Conservation (phyloP, 1,140 invertebrate genomes). For the Drosophila lacteicornis region DNA sequence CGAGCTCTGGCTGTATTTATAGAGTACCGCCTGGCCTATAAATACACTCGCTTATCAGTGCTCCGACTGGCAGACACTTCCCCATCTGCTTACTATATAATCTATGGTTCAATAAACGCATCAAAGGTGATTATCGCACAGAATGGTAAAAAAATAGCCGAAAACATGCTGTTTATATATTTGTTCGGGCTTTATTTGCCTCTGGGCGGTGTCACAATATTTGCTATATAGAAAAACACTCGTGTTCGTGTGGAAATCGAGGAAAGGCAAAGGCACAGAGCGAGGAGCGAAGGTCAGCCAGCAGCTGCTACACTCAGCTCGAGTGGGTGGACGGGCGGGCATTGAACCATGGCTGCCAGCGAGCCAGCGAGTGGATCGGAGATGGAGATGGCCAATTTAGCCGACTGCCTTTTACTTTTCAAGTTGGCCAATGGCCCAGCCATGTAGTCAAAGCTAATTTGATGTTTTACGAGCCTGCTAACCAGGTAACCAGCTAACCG, state of each 20-base stretch:
- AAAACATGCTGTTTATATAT: constrained; percentile 37
- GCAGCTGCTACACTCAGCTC: constrained; percentile 39
- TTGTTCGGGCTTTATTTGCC: constrained; percentile 30
- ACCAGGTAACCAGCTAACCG: constrained; percentile 16
- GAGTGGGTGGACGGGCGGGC: constrained; percentile 48
- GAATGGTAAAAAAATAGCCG: constrained; percentile 23
- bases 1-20: constrained; percentile 30
- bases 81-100: constrained; percentile 16
- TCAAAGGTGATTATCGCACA: constrained; percentile 48
- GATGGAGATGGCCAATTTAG: constrained; percentile 51
- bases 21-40: constrained; percentile 21
- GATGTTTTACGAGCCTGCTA: constrained; percentile 39
- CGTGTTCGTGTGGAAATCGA: constrained; percentile 48
- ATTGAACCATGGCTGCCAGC: constrained; percentile 48
- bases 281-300: constrained; percentile 53
- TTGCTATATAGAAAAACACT: constrained; percentile 43
- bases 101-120: constrained; percentile 62
- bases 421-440: constrained; percentile 47
- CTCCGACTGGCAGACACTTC: constrained; percentile 14
- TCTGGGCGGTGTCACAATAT: constrained; percentile 45
- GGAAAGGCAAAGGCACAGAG: constrained; percentile 37
- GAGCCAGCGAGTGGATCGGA: not conserved
- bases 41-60: constrained; percentile 34
- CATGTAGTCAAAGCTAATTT: constrained; percentile 58
- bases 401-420: constrained; percentile 69